Conservation (phyloP, 1,140 invertebrate species). For the Alviniconcha marisindica region DNA sequence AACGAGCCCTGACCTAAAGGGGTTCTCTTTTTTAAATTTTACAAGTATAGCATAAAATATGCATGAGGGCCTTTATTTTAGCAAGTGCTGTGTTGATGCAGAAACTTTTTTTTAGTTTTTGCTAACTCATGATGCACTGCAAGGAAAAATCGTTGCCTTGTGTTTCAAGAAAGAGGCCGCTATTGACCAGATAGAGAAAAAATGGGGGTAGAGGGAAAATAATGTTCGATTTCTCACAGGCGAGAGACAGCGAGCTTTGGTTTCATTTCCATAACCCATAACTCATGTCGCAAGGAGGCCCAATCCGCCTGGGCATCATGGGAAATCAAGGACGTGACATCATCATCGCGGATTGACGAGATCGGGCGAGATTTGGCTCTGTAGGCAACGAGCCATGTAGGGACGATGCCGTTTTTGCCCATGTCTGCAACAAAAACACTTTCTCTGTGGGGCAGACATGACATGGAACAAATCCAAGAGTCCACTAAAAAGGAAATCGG, state of each 20-base stretch:
- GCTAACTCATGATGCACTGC: background rate
- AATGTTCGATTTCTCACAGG: background rate
- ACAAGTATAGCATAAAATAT: too few relatives aligned
- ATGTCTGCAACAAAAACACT: background rate
- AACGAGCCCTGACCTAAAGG: too few relatives aligned
- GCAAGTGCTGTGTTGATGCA: background rate
- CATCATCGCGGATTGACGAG: slow-evolving; percentile 2
- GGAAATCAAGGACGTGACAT: slow-evolving; percentile 31
- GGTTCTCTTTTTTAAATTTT: too few relatives aligned
- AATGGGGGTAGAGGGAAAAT: background rate
- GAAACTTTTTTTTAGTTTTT: background rate
- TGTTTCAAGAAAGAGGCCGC: background rate
- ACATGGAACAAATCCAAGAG: too few relatives aligned
- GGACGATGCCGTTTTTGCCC: background rate
- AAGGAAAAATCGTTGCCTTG: background rate
- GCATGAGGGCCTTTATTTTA: too few relatives aligned
- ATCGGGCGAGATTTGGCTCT: slow-evolving; percentile 1
- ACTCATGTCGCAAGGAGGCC: background rate
- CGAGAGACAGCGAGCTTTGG: background rate
- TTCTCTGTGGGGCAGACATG: background rate
- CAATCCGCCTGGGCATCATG: background rate
- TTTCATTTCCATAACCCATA: slow-evolving; percentile 35
- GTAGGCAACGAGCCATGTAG: background rate
- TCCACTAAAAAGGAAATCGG: too few relatives aligned
- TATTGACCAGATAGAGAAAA: background rate